phyloP scores from a whole-genome alignment of 1,140 invertebrate genomes.

The Hyphantria cunea region DNA sequence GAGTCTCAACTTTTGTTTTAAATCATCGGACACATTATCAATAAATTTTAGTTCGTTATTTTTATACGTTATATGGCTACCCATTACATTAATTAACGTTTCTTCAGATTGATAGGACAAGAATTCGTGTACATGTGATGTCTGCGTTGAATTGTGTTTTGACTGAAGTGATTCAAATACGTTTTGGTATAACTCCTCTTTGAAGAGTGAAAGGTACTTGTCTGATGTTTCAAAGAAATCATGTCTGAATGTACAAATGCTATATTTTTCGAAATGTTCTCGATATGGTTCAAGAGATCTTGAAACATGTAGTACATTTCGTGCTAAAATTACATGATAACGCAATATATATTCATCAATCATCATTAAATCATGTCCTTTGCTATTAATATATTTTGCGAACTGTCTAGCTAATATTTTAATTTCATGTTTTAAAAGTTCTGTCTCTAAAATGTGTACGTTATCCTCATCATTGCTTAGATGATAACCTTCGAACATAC shows the following conservation, averaged over 20 bases:
- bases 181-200: slow-evolving; percentile 6
- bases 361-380: neutral
- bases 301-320: slow-evolving; percentile 14
- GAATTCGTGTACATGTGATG: neutral
- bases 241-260: slow-evolving; percentile 5
- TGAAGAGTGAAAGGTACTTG: slow-evolving; percentile 3
- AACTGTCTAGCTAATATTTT: neutral
- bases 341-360: slow-evolving; percentile 8
- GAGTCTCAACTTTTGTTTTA: slow-evolving; percentile 8
- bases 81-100: slow-evolving; percentile 6
- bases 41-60: slow-evolving; percentile 5
- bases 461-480: neutral
- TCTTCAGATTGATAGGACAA: neutral
- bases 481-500: neutral
- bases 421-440: neutral
- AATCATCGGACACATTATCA: neutral
- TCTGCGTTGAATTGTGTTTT: neutral
- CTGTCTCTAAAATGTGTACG: neutral
- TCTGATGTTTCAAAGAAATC: slow-evolving; percentile 19
- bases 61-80: neutral
- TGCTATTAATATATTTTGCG: neutral
- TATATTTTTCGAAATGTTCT: slow-evolving; percentile 8
- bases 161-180: neutral
- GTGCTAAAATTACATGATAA: slow-evolving; percentile 21
- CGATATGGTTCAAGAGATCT: no score